These are phyloP conservation scores for Sycophila texana DNA, from an alignment of 2,888 invertebrate genomes.

Conservation along the genomic window DNA sequence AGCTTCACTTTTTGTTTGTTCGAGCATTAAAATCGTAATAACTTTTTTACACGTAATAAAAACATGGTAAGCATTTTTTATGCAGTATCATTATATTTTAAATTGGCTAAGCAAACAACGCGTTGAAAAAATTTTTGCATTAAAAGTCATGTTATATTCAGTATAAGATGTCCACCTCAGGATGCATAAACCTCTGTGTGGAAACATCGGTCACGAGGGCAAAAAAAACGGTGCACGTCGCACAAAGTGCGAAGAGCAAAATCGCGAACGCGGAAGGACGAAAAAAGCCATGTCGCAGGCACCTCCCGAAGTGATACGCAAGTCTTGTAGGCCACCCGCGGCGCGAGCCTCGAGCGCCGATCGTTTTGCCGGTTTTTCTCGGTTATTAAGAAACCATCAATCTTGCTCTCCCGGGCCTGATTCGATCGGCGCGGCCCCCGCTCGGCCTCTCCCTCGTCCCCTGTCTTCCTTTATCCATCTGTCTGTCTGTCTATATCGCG, in stretches of 20 bases:
- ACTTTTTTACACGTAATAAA: slow-evolving; percentile 4
- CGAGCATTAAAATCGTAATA: no score
- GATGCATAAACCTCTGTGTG: not conserved
- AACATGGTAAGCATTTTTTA: slow-evolving; percentile 6
- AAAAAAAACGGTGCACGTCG: not conserved
- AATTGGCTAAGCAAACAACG: not conserved
- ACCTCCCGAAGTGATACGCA: slow-evolving; percentile 43
- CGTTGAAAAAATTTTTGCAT: no score
- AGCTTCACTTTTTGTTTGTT: not conserved
- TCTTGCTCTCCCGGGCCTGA: slow-evolving; percentile 61
- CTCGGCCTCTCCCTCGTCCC: not conserved
- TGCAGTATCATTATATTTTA: slow-evolving; percentile 6
- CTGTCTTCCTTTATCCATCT: slow-evolving; percentile 17
- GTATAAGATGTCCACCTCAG: not conserved
- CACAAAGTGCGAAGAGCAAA: slow-evolving; percentile 8
- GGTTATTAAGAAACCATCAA: slow-evolving; percentile 74
- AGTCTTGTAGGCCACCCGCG: slow-evolving; percentile 60
- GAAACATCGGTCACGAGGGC: not conserved
- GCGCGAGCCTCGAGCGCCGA: slow-evolving; percentile 63
- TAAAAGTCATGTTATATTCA: no score
- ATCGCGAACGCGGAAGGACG: not conserved
- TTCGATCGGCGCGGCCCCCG: slow-evolving; percentile 6
- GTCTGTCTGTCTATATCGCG: slow-evolving; percentile 17
- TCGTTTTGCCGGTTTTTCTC: slow-evolving; percentile 73
- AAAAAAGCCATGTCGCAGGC: slow-evolving; percentile 64